phyloP scores from a whole-genome alignment of 2,113 vertebrate species.

The Cavia porcellus region DNA sequence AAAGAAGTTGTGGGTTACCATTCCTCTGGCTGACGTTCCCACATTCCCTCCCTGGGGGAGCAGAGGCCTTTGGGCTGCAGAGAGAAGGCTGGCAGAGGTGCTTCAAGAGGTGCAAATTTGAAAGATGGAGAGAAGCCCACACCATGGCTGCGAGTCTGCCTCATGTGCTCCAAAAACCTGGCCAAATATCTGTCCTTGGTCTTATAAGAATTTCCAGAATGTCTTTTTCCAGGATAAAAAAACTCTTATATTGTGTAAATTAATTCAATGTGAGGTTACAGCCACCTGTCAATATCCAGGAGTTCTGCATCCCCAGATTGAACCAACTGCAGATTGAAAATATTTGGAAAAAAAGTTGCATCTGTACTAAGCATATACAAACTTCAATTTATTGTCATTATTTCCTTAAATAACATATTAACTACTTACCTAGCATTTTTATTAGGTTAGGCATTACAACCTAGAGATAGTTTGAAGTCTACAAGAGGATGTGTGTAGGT shows the following conservation, averaged over 20 bases:
- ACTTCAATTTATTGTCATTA: neutral
- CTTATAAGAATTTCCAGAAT: neutral
- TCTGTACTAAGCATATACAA: neutral
- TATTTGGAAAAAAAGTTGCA: neutral
- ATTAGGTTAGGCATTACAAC: neutral
- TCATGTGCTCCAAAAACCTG: neutral
- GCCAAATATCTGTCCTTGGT: neutral
- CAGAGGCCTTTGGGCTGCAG: neutral
- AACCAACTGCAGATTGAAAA: neutral
- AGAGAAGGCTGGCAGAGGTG: neutral
- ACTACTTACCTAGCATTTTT: neutral
- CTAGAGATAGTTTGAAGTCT: neutral
- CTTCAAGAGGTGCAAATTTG: neutral
- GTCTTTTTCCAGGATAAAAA: neutral
- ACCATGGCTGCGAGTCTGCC: neutral
- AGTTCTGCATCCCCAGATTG: neutral
- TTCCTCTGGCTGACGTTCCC: neutral
- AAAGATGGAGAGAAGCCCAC: neutral
- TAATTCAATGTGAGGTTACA: neutral
- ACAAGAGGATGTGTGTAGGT: neutral
- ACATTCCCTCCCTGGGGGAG: neutral
- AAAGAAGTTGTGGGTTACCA: neutral
- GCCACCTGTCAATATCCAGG: neutral
- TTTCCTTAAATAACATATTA: neutral
- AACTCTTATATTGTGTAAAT: neutral